These are phyloP conservation scores for Sicus ferrugineus DNA, from an alignment of 2,888 invertebrate genomes.

Conservation along the genomic window DNA sequence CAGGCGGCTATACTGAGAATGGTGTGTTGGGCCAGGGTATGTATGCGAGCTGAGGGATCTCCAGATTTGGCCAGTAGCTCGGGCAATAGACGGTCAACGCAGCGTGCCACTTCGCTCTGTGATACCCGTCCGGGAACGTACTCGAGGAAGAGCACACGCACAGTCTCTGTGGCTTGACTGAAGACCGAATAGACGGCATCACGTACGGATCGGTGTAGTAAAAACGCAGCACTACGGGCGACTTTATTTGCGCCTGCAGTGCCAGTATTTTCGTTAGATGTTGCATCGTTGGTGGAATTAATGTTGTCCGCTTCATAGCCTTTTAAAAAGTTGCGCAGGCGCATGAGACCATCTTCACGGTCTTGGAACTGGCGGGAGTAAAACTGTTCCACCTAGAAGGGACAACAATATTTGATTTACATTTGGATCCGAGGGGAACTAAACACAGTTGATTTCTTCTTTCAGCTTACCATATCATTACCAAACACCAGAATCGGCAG, in stretches of 20 bases:
- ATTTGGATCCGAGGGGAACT: background rate
- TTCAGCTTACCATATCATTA: slow-evolving; percentile 74
- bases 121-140: slow-evolving; percentile 87
- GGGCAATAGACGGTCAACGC: slow-evolving; percentile 83
- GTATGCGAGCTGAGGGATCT: slow-evolving; percentile 85
- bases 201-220: slow-evolving; percentile 80
- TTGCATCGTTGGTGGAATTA: slow-evolving; percentile 39
- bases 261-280: slow-evolving; percentile 43
- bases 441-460: no score
- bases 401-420: background rate
- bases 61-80: slow-evolving; percentile 86
- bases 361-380: slow-evolving; percentile 90
- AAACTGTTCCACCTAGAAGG: slow-evolving; percentile 80
- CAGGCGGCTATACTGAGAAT: slow-evolving; percentile 86
- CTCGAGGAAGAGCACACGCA: slow-evolving; percentile 80
- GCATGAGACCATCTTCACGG: slow-evolving; percentile 85
- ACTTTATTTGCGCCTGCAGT: slow-evolving; percentile 72
- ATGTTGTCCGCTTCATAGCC: slow-evolving; percentile 54
- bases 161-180: slow-evolving; percentile 82
- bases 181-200: slow-evolving; percentile 92
- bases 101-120: slow-evolving; percentile 81
- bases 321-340: slow-evolving; percentile 66
- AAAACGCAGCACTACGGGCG: slow-evolving; percentile 79
- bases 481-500: slow-evolving; percentile 92
- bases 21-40: slow-evolving; percentile 87